Evolutionary conservation across 1,140 invertebrate genomes (phyloP).

Genomic region (Zaprionus ghesquierei): DNA sequence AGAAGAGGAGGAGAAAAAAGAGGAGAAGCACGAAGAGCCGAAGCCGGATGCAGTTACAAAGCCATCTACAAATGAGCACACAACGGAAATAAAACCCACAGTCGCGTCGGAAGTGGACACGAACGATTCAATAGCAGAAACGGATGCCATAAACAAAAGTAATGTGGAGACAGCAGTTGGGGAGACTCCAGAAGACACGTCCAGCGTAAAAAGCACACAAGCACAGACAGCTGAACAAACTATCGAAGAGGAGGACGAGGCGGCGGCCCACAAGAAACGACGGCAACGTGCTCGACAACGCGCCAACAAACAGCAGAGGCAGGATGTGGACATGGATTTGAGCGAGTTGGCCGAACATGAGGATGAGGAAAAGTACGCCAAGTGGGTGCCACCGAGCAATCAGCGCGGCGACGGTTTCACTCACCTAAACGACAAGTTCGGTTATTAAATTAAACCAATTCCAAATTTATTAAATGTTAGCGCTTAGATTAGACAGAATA

Average conservation of each 20-base stretch:
- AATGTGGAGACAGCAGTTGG: constrained; percentile 21
- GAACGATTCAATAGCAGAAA: constrained; percentile 55
- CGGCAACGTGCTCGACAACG: constrained; percentile 57
- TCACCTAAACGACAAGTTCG: constrained; percentile 91
- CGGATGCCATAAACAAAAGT: constrained; percentile 32
- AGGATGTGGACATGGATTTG: constrained; percentile 79
- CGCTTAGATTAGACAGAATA: neutral
- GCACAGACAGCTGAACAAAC: neutral
- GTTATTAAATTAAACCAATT: constrained; percentile 85
- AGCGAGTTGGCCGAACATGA: constrained; percentile 84
- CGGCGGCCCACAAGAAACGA: constrained; percentile 45
- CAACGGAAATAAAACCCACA: constrained; percentile 16
- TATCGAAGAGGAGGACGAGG: constrained; percentile 29
- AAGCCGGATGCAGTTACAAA: constrained; percentile 28
- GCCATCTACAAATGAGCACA: constrained; percentile 1
- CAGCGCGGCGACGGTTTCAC: constrained; percentile 92
- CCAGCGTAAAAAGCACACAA: neutral
- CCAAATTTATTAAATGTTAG: neutral
- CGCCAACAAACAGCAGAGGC: constrained; percentile 51
- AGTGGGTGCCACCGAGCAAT: constrained; percentile 89
- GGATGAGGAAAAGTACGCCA: constrained; percentile 86
- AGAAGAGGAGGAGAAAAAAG: constrained; percentile 53
- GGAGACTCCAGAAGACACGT: constrained; percentile 36
- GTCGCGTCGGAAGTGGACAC: constrained; percentile 32
- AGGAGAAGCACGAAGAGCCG: constrained; percentile 6